These are phyloP conservation scores for Stegastes partitus DNA, from an alignment of 2,113 vertebrate genomes.

Conservation along the genomic window DNA sequence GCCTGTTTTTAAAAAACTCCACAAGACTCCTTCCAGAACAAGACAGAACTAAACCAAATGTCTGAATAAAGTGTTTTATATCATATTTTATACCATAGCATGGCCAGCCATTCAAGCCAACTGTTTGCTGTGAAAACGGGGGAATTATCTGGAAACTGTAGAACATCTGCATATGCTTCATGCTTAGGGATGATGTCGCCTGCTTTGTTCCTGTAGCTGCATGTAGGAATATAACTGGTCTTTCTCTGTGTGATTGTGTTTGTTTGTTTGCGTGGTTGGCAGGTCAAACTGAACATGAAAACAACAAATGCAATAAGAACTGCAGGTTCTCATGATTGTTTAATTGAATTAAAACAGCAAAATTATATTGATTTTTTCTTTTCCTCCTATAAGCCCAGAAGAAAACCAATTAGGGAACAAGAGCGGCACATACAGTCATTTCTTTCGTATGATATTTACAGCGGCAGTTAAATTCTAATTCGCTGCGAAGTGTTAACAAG, in stretches of 20 bases:
- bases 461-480: no score
- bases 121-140: constrained; percentile 9
- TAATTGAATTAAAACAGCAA: no score
- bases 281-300: background rate
- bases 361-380: no score
- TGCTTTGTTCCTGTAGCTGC: background rate
- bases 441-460: no score
- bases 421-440: no score
- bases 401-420: no score
- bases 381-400: no score
- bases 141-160: constrained; percentile 13
- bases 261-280: background rate
- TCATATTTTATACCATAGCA: no score
- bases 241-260: background rate
- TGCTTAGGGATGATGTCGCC: background rate
- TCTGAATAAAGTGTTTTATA: background rate
- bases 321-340: background rate
- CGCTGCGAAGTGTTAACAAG: no score
- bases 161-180: constrained; percentile 13
- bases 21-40: no score
- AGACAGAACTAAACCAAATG: no score
- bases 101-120: constrained; percentile 24
- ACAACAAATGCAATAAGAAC: constrained; percentile 1
- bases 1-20: no score
- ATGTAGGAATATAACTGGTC: background rate